Evolutionary conservation across 2,888 invertebrate species (phyloP).

Genomic region (Pherbina coryleti): DNA sequence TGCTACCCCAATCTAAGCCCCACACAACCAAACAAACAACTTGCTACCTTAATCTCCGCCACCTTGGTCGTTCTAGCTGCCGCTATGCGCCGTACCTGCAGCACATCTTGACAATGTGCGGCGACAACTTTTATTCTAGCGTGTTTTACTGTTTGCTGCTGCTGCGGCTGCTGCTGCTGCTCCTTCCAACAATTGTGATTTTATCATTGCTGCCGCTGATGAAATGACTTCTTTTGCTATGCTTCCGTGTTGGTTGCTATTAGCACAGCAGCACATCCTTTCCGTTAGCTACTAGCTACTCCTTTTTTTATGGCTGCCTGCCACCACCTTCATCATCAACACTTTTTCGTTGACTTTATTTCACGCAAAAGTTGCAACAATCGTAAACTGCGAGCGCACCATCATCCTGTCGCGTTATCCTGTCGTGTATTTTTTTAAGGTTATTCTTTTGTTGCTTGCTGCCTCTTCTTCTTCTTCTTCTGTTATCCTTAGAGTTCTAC

Average conservation of each 20-base stretch:
- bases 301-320: background rate
- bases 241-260: too few relatives aligned
- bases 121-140: background rate
- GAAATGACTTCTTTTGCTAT: slow-evolving; percentile 8
- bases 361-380: background rate
- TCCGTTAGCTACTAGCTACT: background rate
- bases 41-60: too few relatives aligned
- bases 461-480: slow-evolving; percentile 7
- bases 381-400: slow-evolving; percentile 15
- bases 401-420: background rate
- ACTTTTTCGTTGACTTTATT: background rate
- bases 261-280: too few relatives aligned
- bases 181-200: slow-evolving; percentile 16
- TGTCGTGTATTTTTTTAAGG: slow-evolving; percentile 37
- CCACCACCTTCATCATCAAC: background rate
- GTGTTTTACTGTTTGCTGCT: background rate
- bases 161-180: slow-evolving; percentile 50
- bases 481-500: slow-evolving; percentile 21
- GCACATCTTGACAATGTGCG: background rate
- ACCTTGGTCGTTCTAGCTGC: background rate
- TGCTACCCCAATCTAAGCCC: background rate
- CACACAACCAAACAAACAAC: background rate
- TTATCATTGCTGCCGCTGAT: slow-evolving; percentile 25
- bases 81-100: background rate
- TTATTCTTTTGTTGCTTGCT: slow-evolving; percentile 41